Conservation (phyloP, 1,140 invertebrate species). For the Formica selysi region DNA sequence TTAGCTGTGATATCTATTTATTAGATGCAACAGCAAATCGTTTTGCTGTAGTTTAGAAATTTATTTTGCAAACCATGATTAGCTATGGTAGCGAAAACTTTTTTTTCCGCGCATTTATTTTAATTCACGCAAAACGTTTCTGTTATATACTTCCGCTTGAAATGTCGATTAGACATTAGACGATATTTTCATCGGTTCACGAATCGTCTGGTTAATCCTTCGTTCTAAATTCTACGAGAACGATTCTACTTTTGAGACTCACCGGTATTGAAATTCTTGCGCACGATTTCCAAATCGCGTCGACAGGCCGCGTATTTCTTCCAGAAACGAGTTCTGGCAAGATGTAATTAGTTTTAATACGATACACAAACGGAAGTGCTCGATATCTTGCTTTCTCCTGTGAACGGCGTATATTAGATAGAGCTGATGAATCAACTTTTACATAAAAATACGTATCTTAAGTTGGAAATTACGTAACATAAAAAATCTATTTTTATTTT, state of each 20-base stretch:
- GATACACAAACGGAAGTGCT: slow-evolving; percentile 48
- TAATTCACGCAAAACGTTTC: slow-evolving; percentile 67
- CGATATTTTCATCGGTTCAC: slow-evolving; percentile 54
- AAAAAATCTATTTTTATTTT: not conserved
- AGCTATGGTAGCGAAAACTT: no score
- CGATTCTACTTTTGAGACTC: no score
- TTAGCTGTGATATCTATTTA: no score
- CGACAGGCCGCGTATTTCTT: not conserved
- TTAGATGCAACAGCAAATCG: no score
- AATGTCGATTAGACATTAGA: slow-evolving; percentile 40
- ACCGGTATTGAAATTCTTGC: not conserved
- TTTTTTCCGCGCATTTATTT: no score
- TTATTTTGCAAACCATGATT: no score
- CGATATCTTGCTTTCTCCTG: slow-evolving; percentile 51
- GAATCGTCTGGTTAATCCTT: slow-evolving; percentile 54
- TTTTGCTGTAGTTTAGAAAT: no score
- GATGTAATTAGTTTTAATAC: slow-evolving; percentile 56
- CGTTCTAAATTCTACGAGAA: not conserved
- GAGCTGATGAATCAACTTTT: slow-evolving; percentile 31
- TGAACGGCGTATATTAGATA: not conserved
- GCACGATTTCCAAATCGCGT: slow-evolving; percentile 4
- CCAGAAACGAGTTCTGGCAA: slow-evolving; percentile 46
- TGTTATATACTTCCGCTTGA: slow-evolving; percentile 67
- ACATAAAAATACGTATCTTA: not conserved
- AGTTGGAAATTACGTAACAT: not conserved